Evolutionary conservation across 1,140 invertebrate species (phyloP).

Genomic region (Anagrus nilaparvatae): DNA sequence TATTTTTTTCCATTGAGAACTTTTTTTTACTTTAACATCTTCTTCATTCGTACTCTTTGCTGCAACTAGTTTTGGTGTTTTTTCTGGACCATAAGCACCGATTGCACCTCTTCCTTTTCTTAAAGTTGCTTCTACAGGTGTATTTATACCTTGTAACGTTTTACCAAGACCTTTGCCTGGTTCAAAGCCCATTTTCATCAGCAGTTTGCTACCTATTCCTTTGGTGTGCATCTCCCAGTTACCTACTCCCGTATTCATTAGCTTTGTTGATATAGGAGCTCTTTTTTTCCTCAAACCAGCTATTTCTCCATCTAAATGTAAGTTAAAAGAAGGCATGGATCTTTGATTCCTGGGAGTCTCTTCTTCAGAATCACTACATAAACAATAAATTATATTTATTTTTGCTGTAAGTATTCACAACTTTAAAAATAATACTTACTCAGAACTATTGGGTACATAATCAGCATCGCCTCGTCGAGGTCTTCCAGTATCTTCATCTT

Average conservation of each 20-base stretch:
- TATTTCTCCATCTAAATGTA: slow-evolving; percentile 38
- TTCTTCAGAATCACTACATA: slow-evolving; percentile 43
- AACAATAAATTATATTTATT: slow-evolving; percentile 3
- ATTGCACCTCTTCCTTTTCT: slow-evolving; percentile 90
- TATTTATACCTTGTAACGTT: slow-evolving; percentile 86
- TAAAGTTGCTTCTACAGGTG: slow-evolving; percentile 86
- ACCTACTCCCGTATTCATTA: slow-evolving; percentile 59
- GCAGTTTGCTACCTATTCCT: slow-evolving; percentile 89
- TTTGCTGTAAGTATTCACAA: background rate
- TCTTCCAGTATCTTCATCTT: slow-evolving; percentile 42
- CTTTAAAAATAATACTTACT: slow-evolving; percentile 13
- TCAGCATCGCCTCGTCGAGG: no score
- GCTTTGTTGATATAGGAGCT: slow-evolving; percentile 35
- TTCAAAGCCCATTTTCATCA: slow-evolving; percentile 92
- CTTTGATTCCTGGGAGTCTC: slow-evolving; percentile 21
- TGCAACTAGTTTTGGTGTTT: slow-evolving; percentile 40
- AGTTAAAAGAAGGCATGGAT: slow-evolving; percentile 16
- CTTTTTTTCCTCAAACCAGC: slow-evolving; percentile 56
- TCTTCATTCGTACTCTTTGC: slow-evolving; percentile 51
- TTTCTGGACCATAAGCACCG: slow-evolving; percentile 78
- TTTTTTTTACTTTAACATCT: slow-evolving; percentile 44
- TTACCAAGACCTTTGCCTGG: slow-evolving; percentile 95
- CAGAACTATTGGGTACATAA: slow-evolving; percentile 27
- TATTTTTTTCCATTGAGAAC: slow-evolving; percentile 52
- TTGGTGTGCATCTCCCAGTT: slow-evolving; percentile 91